These are phyloP conservation scores for Bembecia ichneumoniformis DNA, from an alignment of 2,888 invertebrate species.

Conservation along the genomic window DNA sequence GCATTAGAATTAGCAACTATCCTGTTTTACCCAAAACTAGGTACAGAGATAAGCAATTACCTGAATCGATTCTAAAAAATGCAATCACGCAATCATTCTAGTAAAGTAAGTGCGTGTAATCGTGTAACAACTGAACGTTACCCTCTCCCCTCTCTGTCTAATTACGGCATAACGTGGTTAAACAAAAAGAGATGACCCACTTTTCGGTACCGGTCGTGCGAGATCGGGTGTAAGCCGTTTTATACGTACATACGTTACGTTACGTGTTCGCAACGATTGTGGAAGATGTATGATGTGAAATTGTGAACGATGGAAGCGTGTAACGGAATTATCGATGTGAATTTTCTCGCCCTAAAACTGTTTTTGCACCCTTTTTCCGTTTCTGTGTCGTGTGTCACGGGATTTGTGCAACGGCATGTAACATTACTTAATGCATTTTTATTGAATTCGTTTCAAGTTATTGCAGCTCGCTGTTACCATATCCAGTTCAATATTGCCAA, in stretches of 20 bases:
- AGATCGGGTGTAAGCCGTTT: conserved; percentile 69
- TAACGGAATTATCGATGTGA: conserved; percentile 55
- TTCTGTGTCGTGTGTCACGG: conserved; percentile 39
- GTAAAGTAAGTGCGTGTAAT: background rate
- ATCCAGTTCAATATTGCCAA: too few species aligned
- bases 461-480: too few species aligned
- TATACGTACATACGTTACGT: conserved; percentile 33
- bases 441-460: background rate
- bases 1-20: too few species aligned
- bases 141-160: conserved; percentile 56
- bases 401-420: conserved; percentile 39
- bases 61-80: background rate
- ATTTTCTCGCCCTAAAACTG: conserved; percentile 67
- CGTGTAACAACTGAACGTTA: background rate
- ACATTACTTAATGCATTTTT: background rate
- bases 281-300: conserved; percentile 22
- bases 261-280: conserved; percentile 38
- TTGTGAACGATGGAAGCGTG: conserved; percentile 40
- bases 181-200: conserved; percentile 73
- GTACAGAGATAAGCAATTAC: background rate
- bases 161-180: conserved; percentile 67
- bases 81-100: background rate
- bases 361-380: conserved; percentile 58
- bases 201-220: conserved; percentile 66
- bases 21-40: background rate